phyloP scores from a whole-genome alignment of 2,888 invertebrate genomes.

The Pristionchus fissidentatus region DNA sequence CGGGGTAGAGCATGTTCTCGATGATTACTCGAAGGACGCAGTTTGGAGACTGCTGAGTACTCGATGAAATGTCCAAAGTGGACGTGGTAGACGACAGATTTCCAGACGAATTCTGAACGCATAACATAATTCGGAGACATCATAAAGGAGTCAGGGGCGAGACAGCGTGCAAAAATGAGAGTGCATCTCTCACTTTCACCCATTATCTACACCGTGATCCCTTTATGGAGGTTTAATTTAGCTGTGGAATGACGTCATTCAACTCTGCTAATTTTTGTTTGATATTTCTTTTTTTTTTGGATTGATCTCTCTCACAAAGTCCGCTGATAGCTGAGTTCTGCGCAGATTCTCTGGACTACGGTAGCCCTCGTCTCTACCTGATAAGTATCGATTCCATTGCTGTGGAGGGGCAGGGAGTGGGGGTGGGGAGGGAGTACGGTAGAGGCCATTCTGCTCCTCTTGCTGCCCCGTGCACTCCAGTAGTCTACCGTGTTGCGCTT shows the following conservation, averaged over 20 bases:
- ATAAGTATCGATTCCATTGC: background rate
- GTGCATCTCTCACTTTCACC: background rate
- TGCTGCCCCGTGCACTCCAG: slow-evolving; percentile 31
- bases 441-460: slow-evolving; percentile 46
- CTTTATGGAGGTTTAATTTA: background rate
- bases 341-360: no score
- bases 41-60: slow-evolving; percentile 80
- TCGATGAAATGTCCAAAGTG: slow-evolving; percentile 87
- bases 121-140: no score
- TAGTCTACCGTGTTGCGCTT: slow-evolving; percentile 1
- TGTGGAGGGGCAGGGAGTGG: slow-evolving; percentile 6
- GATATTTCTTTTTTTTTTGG: no score
- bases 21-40: slow-evolving; percentile 96
- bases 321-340: background rate
- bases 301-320: background rate
- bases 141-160: no score
- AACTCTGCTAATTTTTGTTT: background rate
- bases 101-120: slow-evolving; percentile 55
- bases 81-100: slow-evolving; percentile 57
- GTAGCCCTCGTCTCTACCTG: slow-evolving; percentile 46
- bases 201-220: background rate
- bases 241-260: no score
- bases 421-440: slow-evolving; percentile 30
- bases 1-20: slow-evolving; percentile 98
- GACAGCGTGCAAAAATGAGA: background rate